Base-by-base conservation (phyloP, 1,140 invertebrate species). In the Bombyx mandarina region DNA sequence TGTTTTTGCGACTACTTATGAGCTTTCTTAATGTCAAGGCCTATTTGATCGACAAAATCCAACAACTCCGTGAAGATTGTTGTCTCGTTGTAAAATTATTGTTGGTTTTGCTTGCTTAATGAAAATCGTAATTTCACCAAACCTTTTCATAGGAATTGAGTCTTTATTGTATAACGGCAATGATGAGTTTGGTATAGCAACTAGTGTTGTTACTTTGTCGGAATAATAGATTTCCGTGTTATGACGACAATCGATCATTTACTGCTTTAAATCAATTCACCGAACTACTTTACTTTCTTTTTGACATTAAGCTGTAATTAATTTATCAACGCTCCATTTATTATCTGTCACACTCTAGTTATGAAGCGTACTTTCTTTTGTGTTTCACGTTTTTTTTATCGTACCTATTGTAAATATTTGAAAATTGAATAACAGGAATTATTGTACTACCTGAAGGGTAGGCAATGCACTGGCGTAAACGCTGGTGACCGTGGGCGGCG, bases 261-360 rank as follows among this genome's bases (percentile, higher is more conserved):
- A 57, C 58, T 62, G 65, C 68, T 65, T 69, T 55, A 71, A 73
- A 73, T 75, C 70, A 52, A 67, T 73, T 69, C 57, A 71, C 61
- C 60, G 56, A 60, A 61, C 56, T 56, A 51, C 52, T 47, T 66
- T 61, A 69, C 70, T 72, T 73, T 75, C 66, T 61, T 69, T 71
- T 69, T 61, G 56, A 43, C 43, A 59, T 61, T 63, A 56, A 60
- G 45, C 12, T 46, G 49, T 51, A 46, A 46, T 54, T 56, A 53
- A 55, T 54, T 62, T 58, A 55, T 52, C n/a, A 57, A 62, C 45
- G 67, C 57, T 64, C 67, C 59, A 59, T 54, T 66, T 62, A 54
- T 43, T 57, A 62, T 65, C 52, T 58, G 53, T 58, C 43, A 51
- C 55, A 57, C 26, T 57, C 44, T 58, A 55, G 57, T 63, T 56